Evolutionary conservation across 2,888 invertebrate genomes (phyloP).

Genomic region (Zygaena filipendulae): DNA sequence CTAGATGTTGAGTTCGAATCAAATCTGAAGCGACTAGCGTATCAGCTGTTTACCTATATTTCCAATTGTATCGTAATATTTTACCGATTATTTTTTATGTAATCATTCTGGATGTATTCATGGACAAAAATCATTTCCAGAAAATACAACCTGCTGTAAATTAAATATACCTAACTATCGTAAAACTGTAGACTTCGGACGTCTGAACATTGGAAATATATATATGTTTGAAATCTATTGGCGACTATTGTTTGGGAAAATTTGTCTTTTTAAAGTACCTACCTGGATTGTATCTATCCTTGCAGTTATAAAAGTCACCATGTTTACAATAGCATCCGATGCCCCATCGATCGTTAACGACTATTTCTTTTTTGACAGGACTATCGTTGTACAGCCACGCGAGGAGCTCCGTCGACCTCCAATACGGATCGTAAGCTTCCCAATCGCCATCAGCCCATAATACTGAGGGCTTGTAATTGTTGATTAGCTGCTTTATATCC

Average conservation of each 20-base stretch:
- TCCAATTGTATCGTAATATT: too few species aligned
- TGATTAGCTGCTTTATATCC: slow-evolving; percentile 82
- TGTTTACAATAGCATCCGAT: slow-evolving; percentile 81
- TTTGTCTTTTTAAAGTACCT: slow-evolving; percentile 13
- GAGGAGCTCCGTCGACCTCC: slow-evolving; percentile 85
- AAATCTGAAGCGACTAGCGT: too few species aligned
- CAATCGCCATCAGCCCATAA: slow-evolving; percentile 97
- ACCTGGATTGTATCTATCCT: slow-evolving; percentile 73
- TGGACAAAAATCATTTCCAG: too few species aligned
- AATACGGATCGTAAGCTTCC: slow-evolving; percentile 86
- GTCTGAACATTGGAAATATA: too few species aligned
- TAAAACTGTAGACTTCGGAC: too few species aligned
- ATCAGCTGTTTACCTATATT: too few species aligned
- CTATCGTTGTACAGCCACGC: slow-evolving; percentile 96
- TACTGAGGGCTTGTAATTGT: slow-evolving; percentile 77
- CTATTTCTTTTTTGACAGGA: slow-evolving; percentile 87
- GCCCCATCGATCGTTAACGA: slow-evolving; percentile 97
- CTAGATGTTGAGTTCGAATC: too few species aligned
- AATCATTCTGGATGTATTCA: too few species aligned
- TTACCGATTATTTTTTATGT: too few species aligned
- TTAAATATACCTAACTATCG: too few species aligned
- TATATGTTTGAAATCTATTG: too few species aligned
- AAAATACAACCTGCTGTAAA: too few species aligned
- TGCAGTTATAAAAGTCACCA: slow-evolving; percentile 89
- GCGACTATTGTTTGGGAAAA: not conserved